Base-by-base conservation (phyloP, 2,888 invertebrate genomes). In the Abscondita cerata region DNA sequence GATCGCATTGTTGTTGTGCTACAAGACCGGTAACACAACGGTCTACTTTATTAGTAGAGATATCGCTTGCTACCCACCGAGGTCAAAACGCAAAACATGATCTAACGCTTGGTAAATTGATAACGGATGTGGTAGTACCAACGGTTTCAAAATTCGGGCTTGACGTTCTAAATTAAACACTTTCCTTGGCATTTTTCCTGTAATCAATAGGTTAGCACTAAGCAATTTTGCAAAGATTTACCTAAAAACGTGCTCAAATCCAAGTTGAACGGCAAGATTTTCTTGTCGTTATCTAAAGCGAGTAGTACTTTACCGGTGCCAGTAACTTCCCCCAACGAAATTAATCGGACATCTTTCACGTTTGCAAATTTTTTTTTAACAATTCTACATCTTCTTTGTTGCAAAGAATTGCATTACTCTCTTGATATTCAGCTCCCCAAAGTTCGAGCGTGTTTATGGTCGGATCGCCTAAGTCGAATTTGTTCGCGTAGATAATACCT, bases 381-480 rank as follows among this genome's bases (percentile, higher is more conserved):
- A 90, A 70, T 0, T 80, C 72, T 15, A 86, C 83, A 74, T 93
- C 87, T 64, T 89, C 81, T 36, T 87, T 84, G 19, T 83, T 83
- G 70, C 96, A 92, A 1, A 99, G 82, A 65, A 97, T 83, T 0
- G 98, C 98, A 76, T 98, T 89, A 71, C 93, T 96, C 80, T 98
- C 97, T 79, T 98, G 98, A 78, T 98, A 98, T 79, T 98, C 98
- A 0, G 98, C 98, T 0, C 97, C 98, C n/a, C 98, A 99, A 1
- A 99, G 81, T 76, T 99, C 98, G 61, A 98, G 81, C 0, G 93
- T 89, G 54, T 91, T 96, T 54, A 98, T 90, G 1, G 96, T 98
- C 0, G 95, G 93, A 82, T 99, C 98, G 0, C 98, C 98, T 20
- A 98, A 83, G 67, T 93, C 90, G 76, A 97, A 96, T 75, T 89